These are phyloP conservation scores for Pseudopipra pipra DNA, from an alignment of 2,113 vertebrate genomes.

Conservation along the genomic window DNA sequence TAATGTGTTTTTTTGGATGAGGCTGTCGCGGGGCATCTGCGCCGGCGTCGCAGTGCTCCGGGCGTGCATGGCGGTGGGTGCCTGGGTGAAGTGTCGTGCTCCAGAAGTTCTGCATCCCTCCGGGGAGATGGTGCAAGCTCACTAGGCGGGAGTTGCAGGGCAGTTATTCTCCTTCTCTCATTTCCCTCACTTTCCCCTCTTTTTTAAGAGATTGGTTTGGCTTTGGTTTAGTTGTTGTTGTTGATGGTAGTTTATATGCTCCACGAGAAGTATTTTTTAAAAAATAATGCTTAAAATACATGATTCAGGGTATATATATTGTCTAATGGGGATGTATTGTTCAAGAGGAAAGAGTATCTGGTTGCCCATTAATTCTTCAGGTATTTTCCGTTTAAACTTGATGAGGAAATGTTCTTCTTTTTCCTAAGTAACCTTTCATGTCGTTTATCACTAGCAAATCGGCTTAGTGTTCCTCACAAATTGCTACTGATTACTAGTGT, in stretches of 20 bases:
- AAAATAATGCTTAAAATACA: background rate
- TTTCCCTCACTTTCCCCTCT: background rate
- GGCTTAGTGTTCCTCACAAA: background rate
- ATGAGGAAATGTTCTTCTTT: background rate
- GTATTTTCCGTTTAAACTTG: conserved; percentile 7
- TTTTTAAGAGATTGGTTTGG: background rate
- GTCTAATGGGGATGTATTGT: background rate
- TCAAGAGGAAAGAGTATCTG: background rate
- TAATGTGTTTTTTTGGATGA: background rate
- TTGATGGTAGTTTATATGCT: conserved; percentile 30
- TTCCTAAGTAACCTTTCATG: background rate
- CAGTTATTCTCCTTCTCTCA: background rate
- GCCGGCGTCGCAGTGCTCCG: background rate
- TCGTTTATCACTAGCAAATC: background rate
- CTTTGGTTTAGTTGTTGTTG: background rate
- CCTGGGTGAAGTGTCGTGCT: conserved; percentile 48
- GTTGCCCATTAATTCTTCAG: background rate
- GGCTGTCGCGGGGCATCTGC: background rate
- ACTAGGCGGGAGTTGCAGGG: background rate
- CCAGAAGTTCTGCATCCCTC: conserved; percentile 56
- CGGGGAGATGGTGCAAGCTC: conserved; percentile 23
- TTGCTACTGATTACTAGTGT: background rate
- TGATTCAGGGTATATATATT: background rate
- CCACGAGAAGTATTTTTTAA: background rate
- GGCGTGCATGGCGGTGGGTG: conserved; percentile 38